Evolutionary conservation across 2,888 invertebrate genomes (phyloP), one percentile per base, ranked within the genome.

Genomic region (Ecdyonurus torrentis): DNA sequence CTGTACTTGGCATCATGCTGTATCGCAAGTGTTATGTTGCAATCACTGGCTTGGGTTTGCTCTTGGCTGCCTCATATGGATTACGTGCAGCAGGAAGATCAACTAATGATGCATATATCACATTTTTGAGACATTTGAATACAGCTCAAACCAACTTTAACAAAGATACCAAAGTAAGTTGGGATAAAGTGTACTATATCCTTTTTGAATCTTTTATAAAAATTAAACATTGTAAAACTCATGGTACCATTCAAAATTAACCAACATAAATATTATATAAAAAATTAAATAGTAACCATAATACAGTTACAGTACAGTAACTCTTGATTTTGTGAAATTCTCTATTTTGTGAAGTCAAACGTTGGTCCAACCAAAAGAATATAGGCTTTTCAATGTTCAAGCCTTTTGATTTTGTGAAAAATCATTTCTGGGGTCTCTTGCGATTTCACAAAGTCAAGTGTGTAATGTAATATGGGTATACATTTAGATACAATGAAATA

Each of bases 61-160:
- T 89, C 61, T 73, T 90, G 5, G 78, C 83, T 0, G 75, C 85
- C 0, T 84, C 88, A 0, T 78, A 84, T 63, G 77, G 84, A 24
- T 75, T 86, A 64, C 77, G 90, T 68, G 84, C 85, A 1, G 77
- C 83, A 65, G 86, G 88, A 1, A 78, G 93, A 68, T 78, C 82
- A 1, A 77, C 76, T 7, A 89, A 87, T 71, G 78, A 82, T 0
- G 79, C 81, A 53, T 93, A 93, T 71, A 74, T 79, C 1, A 78
- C 80, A 66, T 91, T 93, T 72, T 71, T 89, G 15, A 78, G 77
- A 63, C 79, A 81, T 0, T 73, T 91, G 2, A 76, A 75, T 20
- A 73, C 72, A 63, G 76, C 77, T n/a, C 72, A 76, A 1, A 69
- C 69, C 58, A 71, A 72, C 20, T 52, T 63, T 23, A 22, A 71